These are phyloP conservation scores for Rhopalosiphum padi DNA, from an alignment of 1,140 invertebrate genomes.

Conservation along the genomic window DNA sequence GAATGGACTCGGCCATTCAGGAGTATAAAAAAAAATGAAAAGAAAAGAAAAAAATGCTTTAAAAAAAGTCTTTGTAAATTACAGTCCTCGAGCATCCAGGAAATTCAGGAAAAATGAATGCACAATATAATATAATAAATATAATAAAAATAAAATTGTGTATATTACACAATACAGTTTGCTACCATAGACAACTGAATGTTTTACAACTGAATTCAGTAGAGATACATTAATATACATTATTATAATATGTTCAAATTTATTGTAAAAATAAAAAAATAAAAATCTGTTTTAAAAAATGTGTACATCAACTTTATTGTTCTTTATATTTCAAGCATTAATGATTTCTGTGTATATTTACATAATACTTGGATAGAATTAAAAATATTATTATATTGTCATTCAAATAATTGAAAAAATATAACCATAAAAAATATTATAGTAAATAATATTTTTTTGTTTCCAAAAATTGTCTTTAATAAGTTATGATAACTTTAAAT, in stretches of 20 bases:
- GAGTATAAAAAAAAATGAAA: background rate
- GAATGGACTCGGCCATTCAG: background rate
- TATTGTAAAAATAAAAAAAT: background rate
- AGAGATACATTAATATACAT: background rate
- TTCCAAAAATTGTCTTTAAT: too few relatives aligned
- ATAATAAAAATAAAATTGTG: constrained; percentile 3
- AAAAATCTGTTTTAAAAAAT: too few relatives aligned
- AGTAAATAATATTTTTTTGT: too few relatives aligned
- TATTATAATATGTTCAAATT: background rate
- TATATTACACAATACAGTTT: background rate
- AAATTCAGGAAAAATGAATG: background rate
- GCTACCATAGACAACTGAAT: background rate
- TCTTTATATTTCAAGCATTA: too few relatives aligned
- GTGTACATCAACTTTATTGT: too few relatives aligned
- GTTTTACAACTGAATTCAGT: background rate
- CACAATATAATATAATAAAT: background rate
- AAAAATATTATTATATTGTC: too few relatives aligned
- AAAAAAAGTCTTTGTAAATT: background rate
- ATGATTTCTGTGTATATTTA: too few relatives aligned
- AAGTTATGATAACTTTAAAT: too few relatives aligned
- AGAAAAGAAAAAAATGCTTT: background rate
- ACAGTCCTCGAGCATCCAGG: background rate
- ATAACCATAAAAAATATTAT: too few relatives aligned
- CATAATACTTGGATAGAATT: too few relatives aligned
- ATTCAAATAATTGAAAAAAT: too few relatives aligned